These are phyloP conservation scores for Aleadryas rufinucha DNA, from an alignment of 2,113 vertebrate genomes.

Conservation along the genomic window DNA sequence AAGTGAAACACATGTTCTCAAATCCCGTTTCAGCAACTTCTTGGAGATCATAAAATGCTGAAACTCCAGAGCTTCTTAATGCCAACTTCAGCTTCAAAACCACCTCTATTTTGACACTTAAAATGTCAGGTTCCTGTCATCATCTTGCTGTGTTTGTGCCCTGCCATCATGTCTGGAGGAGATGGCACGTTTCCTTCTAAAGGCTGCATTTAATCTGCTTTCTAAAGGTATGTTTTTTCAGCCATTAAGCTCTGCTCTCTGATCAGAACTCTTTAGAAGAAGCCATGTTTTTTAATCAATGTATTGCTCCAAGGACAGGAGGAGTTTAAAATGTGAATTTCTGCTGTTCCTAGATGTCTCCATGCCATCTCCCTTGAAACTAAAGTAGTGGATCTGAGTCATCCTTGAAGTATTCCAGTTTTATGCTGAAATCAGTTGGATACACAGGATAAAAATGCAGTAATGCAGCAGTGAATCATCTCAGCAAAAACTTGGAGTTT, in stretches of 20 bases:
- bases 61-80: background rate
- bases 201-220: background rate
- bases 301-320: background rate
- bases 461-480: background rate
- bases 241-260: background rate
- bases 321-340: background rate
- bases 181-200: background rate
- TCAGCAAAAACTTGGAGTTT: background rate
- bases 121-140: background rate
- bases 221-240: background rate
- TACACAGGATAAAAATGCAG: background rate
- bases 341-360: background rate
- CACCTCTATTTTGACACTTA: background rate
- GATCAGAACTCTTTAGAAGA: background rate
- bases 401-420: background rate
- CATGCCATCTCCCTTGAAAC: background rate
- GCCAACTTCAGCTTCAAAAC: background rate
- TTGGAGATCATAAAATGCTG: background rate
- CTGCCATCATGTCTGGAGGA: background rate
- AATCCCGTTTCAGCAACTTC: background rate
- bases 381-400: background rate
- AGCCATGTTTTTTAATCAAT: background rate
- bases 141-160: background rate
- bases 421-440: background rate
- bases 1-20: background rate